Base-by-base conservation (phyloP, 2,888 invertebrate species). In the Apodemia arnacis region DNA sequence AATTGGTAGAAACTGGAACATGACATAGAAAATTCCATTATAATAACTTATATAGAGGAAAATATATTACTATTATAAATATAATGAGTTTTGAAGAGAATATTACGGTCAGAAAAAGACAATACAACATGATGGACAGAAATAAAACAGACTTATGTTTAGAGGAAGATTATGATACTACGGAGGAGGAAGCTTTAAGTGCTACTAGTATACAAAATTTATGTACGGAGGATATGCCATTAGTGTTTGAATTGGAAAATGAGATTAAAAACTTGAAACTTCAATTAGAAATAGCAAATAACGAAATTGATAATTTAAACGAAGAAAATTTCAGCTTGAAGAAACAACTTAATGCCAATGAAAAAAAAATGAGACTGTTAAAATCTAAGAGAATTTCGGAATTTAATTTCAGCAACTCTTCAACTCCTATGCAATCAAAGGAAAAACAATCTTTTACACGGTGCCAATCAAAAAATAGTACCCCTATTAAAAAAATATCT, bases 181-280 rank as follows among this genome's bases (percentile, higher is more conserved):
- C 44, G 2, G 2, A 2, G 44, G 44, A 49, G 11, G 44, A 49
- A 5, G 44, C 44, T 49, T 18, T 13, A 49, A 49, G 44, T 49
- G 44, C 13, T 49, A 49, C 11, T 18, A 41, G 41, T 41, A 11
- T 41, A 3, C 41, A 41, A 41, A 41, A 41, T 11, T 41, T 41
- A 41, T 41, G 7, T 1, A 11, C 41, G 11, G 44, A 49, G 18
- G 18, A 49, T 15, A 18, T 49, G 3, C 44, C 27, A 21, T 95
- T 49, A 18, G 13, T 49, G 44, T 1, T 49, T 10, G 44, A 49
- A 15, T 5, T 15, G 18, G 44, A 49, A 49, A 49, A 49, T 49
- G 44, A 49, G 11, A 49, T 49, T 5, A 49, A 49, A 49, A 49
- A 49, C 5, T 49, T 49, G 18, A 49, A 49, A 49, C 44, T 18